Evolutionary conservation across 2,113 vertebrate species (phyloP).

Genomic region (Patagioenas fasciata): DNA sequence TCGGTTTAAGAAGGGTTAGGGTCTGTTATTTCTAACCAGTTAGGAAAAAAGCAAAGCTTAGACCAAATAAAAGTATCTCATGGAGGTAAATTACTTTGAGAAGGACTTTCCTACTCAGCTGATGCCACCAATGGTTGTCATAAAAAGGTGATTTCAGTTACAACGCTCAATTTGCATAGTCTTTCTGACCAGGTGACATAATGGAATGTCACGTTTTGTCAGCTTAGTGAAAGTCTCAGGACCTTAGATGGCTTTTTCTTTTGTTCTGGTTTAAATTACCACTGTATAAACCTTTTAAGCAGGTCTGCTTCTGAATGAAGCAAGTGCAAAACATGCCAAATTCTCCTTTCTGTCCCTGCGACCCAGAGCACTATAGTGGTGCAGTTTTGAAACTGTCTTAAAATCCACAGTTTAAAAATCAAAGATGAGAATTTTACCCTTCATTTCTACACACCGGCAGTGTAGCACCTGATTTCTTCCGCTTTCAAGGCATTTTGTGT

Average conservation of each 20-base stretch:
- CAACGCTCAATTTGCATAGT: neutral
- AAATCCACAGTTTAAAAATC: constrained; percentile 35
- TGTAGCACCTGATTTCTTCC: constrained; percentile 30
- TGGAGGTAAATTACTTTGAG: neutral
- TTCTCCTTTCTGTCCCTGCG: neutral
- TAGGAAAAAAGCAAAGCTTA: neutral
- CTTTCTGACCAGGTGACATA: neutral
- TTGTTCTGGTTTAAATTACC: neutral
- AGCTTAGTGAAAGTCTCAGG: neutral
- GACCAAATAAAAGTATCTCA: neutral
- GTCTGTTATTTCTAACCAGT: neutral
- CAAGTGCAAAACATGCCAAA: neutral
- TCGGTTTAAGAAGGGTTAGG: neutral
- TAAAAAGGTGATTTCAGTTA: neutral
- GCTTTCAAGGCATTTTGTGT: constrained; percentile 23
- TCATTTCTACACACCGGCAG: constrained; percentile 10
- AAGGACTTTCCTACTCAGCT: neutral
- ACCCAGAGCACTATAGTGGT: neutral
- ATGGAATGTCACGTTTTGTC: neutral
- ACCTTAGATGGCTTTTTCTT: neutral
- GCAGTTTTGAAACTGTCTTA: neutral
- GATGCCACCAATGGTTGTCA: neutral
- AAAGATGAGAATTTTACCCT: constrained; percentile 35
- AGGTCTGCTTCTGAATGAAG: neutral
- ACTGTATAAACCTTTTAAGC: neutral